Evolutionary conservation across 1,140 invertebrate species (phyloP).

Genomic region (Aphidius gifuensis): DNA sequence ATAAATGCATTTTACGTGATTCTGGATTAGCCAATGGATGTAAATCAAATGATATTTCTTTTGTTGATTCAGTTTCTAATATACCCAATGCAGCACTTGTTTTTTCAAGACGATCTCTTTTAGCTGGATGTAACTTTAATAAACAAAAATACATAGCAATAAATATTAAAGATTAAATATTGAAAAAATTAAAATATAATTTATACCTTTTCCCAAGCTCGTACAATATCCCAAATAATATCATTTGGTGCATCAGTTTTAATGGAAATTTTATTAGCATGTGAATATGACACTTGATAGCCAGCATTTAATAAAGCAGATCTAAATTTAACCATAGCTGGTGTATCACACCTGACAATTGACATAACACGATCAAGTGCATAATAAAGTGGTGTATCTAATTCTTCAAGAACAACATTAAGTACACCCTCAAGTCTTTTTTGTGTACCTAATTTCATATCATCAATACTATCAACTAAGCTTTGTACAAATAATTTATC

Average conservation of each 20-base stretch:
- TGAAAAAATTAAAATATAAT: conserved; percentile 51
- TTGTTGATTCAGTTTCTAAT: conserved; percentile 53
- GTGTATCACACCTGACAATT: conserved; percentile 41
- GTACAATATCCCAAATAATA: conserved; percentile 91
- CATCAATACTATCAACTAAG: conserved; percentile 47
- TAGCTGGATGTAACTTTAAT: conserved; percentile 38
- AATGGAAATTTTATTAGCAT: conserved; percentile 81
- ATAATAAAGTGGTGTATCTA: conserved; percentile 89
- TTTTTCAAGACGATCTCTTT: conserved; percentile 53
- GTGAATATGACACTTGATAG: conserved; percentile 88
- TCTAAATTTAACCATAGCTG: conserved; percentile 58
- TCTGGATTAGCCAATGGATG: conserved; percentile 76
- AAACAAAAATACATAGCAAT: neutral
- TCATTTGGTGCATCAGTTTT: conserved; percentile 90
- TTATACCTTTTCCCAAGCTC: conserved; percentile 72
- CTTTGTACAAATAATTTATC: conserved; percentile 71
- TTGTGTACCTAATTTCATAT: conserved; percentile 61
- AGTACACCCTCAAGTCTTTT: conserved; percentile 75
- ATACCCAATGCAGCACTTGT: conserved; percentile 60
- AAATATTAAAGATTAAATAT: neutral
- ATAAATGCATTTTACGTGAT: conserved; percentile 69
- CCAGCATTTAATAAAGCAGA: conserved; percentile 93
- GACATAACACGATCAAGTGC: conserved; percentile 62
- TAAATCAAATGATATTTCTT: conserved; percentile 60
- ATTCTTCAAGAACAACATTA: conserved; percentile 72